Percentiles rank a stretch among this genome's conserved stretches.
These are phyloP conservation scores for Artibeus jamaicensis DNA, from an alignment of 2,797 vertebrate species.

Conservation along the genomic window DNA sequence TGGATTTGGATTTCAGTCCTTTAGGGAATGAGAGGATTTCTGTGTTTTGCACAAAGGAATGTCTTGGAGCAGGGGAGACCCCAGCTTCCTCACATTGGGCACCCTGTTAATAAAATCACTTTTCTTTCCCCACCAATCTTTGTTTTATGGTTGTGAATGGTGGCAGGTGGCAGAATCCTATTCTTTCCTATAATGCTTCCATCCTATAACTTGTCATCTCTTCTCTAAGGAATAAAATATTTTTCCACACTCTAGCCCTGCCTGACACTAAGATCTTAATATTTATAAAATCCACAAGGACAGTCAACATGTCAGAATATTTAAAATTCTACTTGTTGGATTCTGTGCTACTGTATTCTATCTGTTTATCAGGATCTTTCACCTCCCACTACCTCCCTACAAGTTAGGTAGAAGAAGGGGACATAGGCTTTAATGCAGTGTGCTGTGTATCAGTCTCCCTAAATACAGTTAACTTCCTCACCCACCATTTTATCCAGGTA, in stretches of 20 bases:
- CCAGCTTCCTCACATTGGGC: neutral
- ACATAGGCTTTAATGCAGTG: neutral
- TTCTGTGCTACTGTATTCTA: neutral
- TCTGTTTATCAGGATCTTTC: neutral
- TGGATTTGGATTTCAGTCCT: neutral
- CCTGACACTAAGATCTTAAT: neutral
- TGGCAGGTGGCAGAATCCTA: neutral
- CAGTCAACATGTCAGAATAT: neutral
- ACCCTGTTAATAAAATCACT: neutral
- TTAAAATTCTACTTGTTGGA: neutral
- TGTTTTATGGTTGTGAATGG: neutral
- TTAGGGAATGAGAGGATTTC: neutral
- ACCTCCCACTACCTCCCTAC: neutral
- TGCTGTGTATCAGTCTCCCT: neutral
- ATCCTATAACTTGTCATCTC: neutral
- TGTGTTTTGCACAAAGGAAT: neutral
- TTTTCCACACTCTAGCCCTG: neutral
- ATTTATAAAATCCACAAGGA: neutral
- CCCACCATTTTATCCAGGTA: neutral
- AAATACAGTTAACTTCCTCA: neutral
- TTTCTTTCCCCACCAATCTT: neutral
- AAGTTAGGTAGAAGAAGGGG: neutral
- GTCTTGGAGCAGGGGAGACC: neutral
- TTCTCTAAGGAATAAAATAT: neutral
- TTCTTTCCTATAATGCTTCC: neutral